Evolutionary conservation across 2,888 invertebrate genomes (phyloP).

Genomic region (Lacanobia oleracea): DNA sequence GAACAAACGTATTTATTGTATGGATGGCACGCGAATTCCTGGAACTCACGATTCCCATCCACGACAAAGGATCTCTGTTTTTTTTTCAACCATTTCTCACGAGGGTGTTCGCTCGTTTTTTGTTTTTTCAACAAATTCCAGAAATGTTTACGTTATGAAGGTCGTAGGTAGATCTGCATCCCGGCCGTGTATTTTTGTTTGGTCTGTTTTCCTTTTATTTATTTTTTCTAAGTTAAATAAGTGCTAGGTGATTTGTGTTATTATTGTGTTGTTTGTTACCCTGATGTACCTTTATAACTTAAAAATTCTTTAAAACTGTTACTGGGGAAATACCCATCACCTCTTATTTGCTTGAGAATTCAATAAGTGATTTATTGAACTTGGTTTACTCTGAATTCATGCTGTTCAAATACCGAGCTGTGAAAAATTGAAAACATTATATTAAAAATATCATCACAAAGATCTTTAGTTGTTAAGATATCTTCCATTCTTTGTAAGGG

Average conservation of each 20-base stretch:
- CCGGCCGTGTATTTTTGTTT: constrained; percentile 42
- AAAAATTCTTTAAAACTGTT: constrained; percentile 22
- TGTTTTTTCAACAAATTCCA: constrained; percentile 86
- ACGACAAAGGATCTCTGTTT: constrained; percentile 78
- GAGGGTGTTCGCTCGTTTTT: constrained; percentile 80
- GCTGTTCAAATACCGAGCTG: not conserved
- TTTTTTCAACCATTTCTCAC: constrained; percentile 84
- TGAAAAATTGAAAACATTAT: constrained; percentile 10
- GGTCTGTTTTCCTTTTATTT: constrained; percentile 27
- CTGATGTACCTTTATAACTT: not conserved
- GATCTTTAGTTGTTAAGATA: constrained; percentile 46
- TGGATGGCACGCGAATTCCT: constrained; percentile 89
- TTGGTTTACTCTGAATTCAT: not conserved
- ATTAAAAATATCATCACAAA: constrained; percentile 22
- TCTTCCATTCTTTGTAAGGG: constrained; percentile 61
- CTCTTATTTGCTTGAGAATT: not conserved
- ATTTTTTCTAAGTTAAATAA: constrained; percentile 45
- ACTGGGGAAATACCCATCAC: constrained; percentile 35
- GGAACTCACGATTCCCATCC: constrained; percentile 87
- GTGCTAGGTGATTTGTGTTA: constrained; percentile 31
- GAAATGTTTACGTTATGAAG: constrained; percentile 85
- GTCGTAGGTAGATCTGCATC: constrained; percentile 75
- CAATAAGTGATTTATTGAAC: constrained; percentile 10
- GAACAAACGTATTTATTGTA: constrained; percentile 75
- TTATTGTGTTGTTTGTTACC: constrained; percentile 19